Evolutionary conservation across 2,888 invertebrate genomes (phyloP).

Genomic region (Formica aserva): DNA sequence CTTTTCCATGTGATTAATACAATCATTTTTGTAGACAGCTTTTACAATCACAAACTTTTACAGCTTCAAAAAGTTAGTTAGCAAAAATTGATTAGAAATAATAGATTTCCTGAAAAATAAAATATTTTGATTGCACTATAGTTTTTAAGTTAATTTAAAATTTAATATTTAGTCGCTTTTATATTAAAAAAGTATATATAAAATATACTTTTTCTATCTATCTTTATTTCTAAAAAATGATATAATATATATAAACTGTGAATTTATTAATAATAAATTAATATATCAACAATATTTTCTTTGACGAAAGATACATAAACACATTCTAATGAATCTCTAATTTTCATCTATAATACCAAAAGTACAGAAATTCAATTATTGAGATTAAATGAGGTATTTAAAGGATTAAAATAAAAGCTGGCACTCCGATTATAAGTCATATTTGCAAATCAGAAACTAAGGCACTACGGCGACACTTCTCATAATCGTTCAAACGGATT

Average conservation of each 20-base stretch:
- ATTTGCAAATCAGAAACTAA: slow-evolving; percentile 32
- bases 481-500: slow-evolving; percentile 18
- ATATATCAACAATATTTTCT: no score
- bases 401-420: slow-evolving; percentile 16
- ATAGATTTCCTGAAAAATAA: neutral
- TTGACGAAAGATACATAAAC: neutral
- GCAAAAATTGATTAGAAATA: slow-evolving; percentile 5
- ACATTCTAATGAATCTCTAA: neutral
- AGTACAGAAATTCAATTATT: neutral
- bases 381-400: slow-evolving; percentile 2
- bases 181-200: neutral
- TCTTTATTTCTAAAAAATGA: neutral
- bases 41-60: slow-evolving; percentile 5
- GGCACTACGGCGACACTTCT: neutral
- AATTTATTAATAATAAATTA: neutral
- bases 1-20: slow-evolving; percentile 20
- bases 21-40: neutral
- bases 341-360: neutral
- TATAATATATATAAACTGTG: neutral
- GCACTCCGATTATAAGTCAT: slow-evolving; percentile 1
- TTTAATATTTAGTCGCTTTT: neutral
- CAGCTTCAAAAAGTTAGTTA: slow-evolving; percentile 3
- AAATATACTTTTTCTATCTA: no score
- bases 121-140: neutral
- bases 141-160: neutral